Conservation (phyloP, 2,888 invertebrate genomes). For the Lepidocyrtoides sp. region DNA sequence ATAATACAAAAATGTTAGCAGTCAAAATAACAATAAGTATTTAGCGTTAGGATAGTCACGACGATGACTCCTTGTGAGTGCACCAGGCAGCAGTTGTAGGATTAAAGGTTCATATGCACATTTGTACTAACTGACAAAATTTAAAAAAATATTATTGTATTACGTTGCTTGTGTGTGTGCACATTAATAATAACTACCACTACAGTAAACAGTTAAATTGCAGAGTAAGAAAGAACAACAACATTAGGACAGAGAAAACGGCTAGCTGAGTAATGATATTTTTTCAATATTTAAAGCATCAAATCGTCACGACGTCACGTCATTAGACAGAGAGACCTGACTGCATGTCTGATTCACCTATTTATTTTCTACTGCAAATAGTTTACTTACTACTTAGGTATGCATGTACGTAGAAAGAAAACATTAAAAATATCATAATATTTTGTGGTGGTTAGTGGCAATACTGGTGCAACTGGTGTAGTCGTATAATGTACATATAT, state of each 20-base stretch:
- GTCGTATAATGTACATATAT: background rate
- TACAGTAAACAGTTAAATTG: conserved; percentile 53
- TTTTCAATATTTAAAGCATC: conserved; percentile 74
- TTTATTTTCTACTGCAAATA: background rate
- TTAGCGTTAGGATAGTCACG: background rate
- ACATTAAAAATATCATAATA: background rate
- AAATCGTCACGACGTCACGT: conserved; percentile 78
- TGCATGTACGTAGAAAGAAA: background rate
- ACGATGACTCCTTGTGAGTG: conserved; percentile 1
- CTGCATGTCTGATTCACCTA: conserved; percentile 61
- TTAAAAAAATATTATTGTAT: conserved; percentile 39
- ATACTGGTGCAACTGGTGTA: background rate
- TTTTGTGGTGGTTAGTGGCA: background rate
- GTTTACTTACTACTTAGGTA: conserved; percentile 12
- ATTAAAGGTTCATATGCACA: background rate
- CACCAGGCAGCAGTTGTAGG: background rate
- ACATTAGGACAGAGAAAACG: conserved; percentile 55
- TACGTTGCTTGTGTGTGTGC: conserved; percentile 30
- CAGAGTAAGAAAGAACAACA: background rate
- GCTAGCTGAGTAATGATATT: conserved; percentile 73
- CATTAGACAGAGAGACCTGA: conserved; percentile 71
- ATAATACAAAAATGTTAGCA: conserved; percentile 41
- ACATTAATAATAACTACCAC: conserved; percentile 56
- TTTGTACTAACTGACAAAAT: conserved; percentile 17
- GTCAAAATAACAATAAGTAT: conserved; percentile 55